Percentiles rank a stretch among this genome's conserved stretches.
Conservation (phyloP, 2,113 vertebrate species). For the Leiothrix lutea region DNA sequence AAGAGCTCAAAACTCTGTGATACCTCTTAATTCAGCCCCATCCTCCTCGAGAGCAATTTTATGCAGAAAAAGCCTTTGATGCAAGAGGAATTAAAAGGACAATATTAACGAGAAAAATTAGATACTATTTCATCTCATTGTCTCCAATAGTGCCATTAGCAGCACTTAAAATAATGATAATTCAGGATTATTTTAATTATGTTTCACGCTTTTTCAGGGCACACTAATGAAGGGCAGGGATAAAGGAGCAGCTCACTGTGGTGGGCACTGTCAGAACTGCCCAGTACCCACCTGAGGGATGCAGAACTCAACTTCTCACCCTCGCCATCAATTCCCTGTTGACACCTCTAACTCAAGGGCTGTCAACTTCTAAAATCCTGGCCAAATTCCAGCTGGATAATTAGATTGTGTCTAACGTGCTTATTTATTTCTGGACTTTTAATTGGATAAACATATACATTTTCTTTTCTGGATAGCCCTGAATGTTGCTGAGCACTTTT, state of each 20-base stretch:
- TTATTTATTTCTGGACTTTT: not conserved
- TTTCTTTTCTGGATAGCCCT: not conserved
- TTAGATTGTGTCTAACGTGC: not conserved
- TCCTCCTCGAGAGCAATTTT: not conserved
- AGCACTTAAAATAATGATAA: not conserved
- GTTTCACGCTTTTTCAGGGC: not conserved
- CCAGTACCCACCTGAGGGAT: not conserved
- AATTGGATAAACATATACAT: not conserved
- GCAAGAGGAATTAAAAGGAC: conserved; percentile 13
- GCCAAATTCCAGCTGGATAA: not conserved
- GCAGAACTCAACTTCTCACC: not conserved
- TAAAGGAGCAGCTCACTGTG: not conserved
- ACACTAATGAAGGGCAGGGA: not conserved
- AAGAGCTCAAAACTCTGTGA: not conserved
- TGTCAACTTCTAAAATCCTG: not conserved
- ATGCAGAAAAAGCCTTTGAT: not conserved
- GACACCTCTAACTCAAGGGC: not conserved
- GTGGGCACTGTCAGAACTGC: not conserved
- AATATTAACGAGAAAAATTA: conserved; percentile 25
- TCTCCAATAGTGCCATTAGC: conserved; percentile 13
- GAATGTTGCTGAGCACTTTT: not conserved
- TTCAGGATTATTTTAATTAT: conserved; percentile 28
- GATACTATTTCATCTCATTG: conserved; percentile 22
- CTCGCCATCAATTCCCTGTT: not conserved
- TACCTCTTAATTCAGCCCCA: not conserved